phyloP scores from a whole-genome alignment of 2,888 invertebrate species.

The Phoronis australis region DNA sequence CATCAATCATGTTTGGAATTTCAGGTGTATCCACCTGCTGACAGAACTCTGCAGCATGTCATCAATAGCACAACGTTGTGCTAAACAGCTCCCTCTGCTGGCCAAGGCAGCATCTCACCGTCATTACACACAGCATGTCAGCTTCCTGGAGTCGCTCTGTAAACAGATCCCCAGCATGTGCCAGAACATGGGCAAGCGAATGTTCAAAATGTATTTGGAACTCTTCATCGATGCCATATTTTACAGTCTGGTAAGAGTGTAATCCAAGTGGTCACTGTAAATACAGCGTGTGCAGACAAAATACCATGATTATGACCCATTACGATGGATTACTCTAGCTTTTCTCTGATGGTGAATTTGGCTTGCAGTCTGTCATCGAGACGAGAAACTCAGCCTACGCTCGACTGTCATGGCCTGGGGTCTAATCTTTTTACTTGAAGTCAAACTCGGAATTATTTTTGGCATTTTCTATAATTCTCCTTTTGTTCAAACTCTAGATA shows the following conservation, averaged over 20 bases:
- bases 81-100: constrained; percentile 51
- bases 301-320: neutral
- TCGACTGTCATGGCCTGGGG: too few relatives aligned
- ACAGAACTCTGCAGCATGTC: constrained; percentile 53
- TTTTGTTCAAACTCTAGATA: too few relatives aligned
- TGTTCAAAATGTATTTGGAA: constrained; percentile 56
- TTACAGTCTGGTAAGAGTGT: constrained; percentile 54
- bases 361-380: too few relatives aligned
- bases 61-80: too few relatives aligned
- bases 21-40: constrained; percentile 54
- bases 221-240: constrained; percentile 56
- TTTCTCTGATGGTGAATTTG: neutral
- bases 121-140: constrained; percentile 56
- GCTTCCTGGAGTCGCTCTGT: constrained; percentile 56
- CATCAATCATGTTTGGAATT: constrained; percentile 7
- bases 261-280: too few relatives aligned
- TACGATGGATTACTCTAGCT: neutral
- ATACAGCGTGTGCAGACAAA: too few relatives aligned
- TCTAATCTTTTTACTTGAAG: too few relatives aligned
- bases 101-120: constrained; percentile 51
- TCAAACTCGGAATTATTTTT: too few relatives aligned
- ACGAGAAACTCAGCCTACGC: too few relatives aligned
- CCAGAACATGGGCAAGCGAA: constrained; percentile 55
- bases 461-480: too few relatives aligned
- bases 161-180: constrained; percentile 56